Base-by-base conservation (phyloP, 2,888 invertebrate genomes). In the Dasysyrphus tricinctus region DNA sequence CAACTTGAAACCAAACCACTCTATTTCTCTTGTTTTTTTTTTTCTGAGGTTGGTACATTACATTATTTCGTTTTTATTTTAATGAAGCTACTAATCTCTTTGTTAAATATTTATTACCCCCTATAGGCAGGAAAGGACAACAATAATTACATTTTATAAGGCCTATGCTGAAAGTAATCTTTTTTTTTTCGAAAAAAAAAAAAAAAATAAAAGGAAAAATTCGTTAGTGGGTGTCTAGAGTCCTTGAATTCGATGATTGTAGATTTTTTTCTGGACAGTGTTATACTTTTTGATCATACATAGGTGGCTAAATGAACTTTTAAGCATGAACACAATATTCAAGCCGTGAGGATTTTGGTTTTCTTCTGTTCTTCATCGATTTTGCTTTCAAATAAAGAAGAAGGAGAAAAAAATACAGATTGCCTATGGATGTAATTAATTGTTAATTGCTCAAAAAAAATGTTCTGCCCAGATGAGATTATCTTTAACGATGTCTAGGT, bases 81-180 rank as follows among this genome's bases (percentile, higher is more conserved):
- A 65, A 65, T 65, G 65, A 65, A 51, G 51, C 51, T 51, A 51
- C 69, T 69, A 69, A 69, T 51, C 69, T 51, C 37, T 69, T 69
- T 54, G 51, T 69, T 51, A 24, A 69, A 54, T 69, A 69, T 69
- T 69, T 69, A 54, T 69, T 69, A 69, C 29, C 37, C 51, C 24
- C 8, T 7, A 24, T 24, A 51, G 69, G 51, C 69, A 69, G 51
- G n/a, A 69, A 51, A 39, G 51, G 69, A 51, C 51, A 69, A 34
- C 14, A 69, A 69, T 51, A 69, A 69, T 69, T 69, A 69, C 51
- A 51, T 69, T 51, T 69, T 39, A 37, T 24, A 51, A 51, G 9
- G 24, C 14, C 14, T 24, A 24, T 24, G 24, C 24, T 12, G 19
- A 39, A 39, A 51, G 37, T 69, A 51, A 69, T 69, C 37, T 24